Conservation (phyloP, 2,797 vertebrate genomes). For the Gymnothorax javanicus region DNA sequence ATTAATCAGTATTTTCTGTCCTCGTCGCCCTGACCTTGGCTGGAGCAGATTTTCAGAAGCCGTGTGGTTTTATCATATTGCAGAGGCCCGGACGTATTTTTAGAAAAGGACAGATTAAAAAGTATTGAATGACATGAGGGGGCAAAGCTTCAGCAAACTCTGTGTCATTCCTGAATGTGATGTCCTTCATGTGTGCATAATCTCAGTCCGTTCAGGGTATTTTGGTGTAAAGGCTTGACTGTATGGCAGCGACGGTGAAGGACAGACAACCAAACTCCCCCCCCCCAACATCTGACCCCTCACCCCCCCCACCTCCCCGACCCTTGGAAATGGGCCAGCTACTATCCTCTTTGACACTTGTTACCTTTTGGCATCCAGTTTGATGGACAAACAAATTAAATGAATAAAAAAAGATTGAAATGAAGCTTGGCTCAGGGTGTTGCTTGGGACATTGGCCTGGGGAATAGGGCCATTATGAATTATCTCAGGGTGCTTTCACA, state of each 20-base stretch:
- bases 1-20: neutral
- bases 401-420: slow-evolving; percentile 58
- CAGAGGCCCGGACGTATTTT: slow-evolving; percentile 46
- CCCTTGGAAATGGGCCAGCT: slow-evolving; percentile 48
- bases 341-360: slow-evolving; percentile 48
- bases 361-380: slow-evolving; percentile 55
- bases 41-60: slow-evolving; percentile 34
- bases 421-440: neutral
- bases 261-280: slow-evolving; percentile 31
- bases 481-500: no score
- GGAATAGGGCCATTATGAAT: neutral
- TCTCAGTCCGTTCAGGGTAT: slow-evolving; percentile 40
- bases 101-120: slow-evolving; percentile 49
- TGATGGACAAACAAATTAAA: slow-evolving; percentile 55
- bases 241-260: slow-evolving; percentile 58
- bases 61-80: slow-evolving; percentile 40
- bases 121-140: slow-evolving; percentile 52
- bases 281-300: no score
- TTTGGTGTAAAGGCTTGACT: slow-evolving; percentile 43
- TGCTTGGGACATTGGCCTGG: neutral
- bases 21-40: slow-evolving; percentile 29
- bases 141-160: slow-evolving; percentile 45
- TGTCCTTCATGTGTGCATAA: slow-evolving; percentile 51
- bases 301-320: slow-evolving; percentile 19
- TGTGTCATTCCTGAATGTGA: slow-evolving; percentile 47